These are phyloP conservation scores for Linyphia triangularis DNA, from an alignment of 2,888 invertebrate genomes.

Conservation along the genomic window DNA sequence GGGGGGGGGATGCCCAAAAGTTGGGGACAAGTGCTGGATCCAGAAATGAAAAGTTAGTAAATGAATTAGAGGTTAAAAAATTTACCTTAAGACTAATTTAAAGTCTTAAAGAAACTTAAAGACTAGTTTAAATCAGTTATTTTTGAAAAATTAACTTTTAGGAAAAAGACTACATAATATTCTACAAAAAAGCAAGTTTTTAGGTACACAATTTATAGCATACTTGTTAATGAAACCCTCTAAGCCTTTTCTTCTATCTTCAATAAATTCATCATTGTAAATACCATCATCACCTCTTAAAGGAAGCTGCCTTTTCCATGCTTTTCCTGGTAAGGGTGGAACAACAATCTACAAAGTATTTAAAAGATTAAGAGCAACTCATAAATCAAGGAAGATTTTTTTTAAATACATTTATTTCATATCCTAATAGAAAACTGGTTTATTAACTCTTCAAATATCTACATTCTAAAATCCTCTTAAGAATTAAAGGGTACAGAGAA, in stretches of 20 bases:
- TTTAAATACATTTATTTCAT: too few species aligned
- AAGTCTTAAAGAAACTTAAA: too few species aligned
- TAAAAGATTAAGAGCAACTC: neutral
- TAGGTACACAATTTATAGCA: too few species aligned
- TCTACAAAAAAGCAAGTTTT: too few species aligned
- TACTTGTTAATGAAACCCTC: constrained; percentile 99
- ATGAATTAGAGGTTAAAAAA: too few species aligned
- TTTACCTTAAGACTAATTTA: too few species aligned
- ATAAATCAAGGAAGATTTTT: neutral
- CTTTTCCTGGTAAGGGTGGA: constrained; percentile 98
- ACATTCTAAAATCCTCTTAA: constrained; percentile 10
- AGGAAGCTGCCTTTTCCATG: constrained; percentile 98
- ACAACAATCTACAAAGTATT: constrained; percentile 91
- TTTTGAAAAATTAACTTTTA: neutral
- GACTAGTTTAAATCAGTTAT: too few species aligned
- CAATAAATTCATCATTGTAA: constrained; percentile 99
- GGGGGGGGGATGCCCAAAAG: too few species aligned
- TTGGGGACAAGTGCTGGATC: too few species aligned
- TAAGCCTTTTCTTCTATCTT: constrained; percentile 96
- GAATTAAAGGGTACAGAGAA: too few species aligned
- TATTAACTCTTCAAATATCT: neutral
- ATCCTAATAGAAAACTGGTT: too few species aligned
- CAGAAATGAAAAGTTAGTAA: too few species aligned
- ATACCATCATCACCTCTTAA: constrained; percentile 99
- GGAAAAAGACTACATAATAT: neutral